These are phyloP conservation scores for Aramus guarauna DNA, from an alignment of 2,113 vertebrate genomes.

Conservation along the genomic window DNA sequence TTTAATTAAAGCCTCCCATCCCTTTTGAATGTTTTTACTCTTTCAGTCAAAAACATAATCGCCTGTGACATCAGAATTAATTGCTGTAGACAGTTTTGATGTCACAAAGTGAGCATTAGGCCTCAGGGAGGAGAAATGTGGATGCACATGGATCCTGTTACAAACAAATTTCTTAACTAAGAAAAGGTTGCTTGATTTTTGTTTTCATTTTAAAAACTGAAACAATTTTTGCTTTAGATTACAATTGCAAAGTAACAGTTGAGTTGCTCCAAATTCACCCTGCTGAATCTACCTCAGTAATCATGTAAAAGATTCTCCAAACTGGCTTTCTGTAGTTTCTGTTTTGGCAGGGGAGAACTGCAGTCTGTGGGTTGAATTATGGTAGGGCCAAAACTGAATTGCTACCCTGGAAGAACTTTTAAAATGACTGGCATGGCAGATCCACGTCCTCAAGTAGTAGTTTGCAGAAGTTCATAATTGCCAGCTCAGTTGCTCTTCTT, in stretches of 20 bases:
- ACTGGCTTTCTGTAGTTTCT: background rate
- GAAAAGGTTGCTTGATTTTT: background rate
- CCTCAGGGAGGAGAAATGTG: background rate
- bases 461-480: background rate
- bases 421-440: background rate
- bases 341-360: background rate
- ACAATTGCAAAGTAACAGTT: background rate
- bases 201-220: background rate
- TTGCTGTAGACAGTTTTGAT: background rate
- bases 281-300: background rate
- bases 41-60: background rate
- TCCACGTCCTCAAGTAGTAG: background rate
- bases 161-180: background rate
- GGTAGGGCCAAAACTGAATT: background rate
- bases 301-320: background rate
- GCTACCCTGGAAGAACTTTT: background rate
- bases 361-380: background rate
- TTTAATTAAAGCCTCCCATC: background rate
- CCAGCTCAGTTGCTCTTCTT: background rate
- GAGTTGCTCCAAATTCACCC: background rate
- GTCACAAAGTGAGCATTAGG: background rate
- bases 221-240: background rate
- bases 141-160: background rate
- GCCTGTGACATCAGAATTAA: background rate
- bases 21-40: background rate